Evolutionary conservation across 2,888 invertebrate species (phyloP).

Genomic region (Cinara cedri): DNA sequence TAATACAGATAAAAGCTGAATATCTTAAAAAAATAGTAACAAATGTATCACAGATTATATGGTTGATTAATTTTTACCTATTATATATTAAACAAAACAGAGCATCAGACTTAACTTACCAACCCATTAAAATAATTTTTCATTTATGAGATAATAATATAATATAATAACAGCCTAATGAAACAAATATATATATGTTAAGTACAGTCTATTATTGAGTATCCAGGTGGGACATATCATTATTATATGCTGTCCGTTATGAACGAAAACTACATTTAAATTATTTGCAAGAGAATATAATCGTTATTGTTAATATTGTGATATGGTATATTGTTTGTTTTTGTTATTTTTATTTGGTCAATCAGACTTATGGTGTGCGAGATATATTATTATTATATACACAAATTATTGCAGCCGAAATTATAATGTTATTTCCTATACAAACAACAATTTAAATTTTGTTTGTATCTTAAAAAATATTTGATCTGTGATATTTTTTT

Average conservation of each 20-base stretch:
- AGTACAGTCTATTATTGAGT: conserved; percentile 55
- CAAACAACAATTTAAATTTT: conserved; percentile 6
- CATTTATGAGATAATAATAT: conserved; percentile 25
- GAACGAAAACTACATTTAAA: conserved; percentile 40
- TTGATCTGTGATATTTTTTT: conserved; percentile 37
- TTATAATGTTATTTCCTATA: conserved; percentile 24
- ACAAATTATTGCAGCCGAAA: conserved; percentile 47
- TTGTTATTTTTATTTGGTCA: conserved; percentile 41
- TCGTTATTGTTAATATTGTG: background rate
- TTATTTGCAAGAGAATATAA: conserved; percentile 48
- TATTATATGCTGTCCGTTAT: conserved; percentile 16
- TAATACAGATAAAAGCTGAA: conserved; percentile 55
- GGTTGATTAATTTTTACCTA: conserved; percentile 57
- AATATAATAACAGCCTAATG: conserved; percentile 42
- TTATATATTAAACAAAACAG: conserved; percentile 49
- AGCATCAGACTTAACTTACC: conserved; percentile 55
- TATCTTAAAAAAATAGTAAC: conserved; percentile 57
- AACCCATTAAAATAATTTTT: conserved; percentile 54
- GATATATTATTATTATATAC: conserved; percentile 2
- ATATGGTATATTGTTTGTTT: conserved; percentile 35
- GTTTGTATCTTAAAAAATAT: conserved; percentile 33
- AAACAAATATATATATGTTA: conserved; percentile 40
- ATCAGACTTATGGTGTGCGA: conserved; percentile 53
- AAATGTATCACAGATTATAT: conserved; percentile 57
- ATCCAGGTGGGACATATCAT: conserved; percentile 23